phyloP scores from a whole-genome alignment of 1,140 invertebrate species.

The Bathynomus jamesi region DNA sequence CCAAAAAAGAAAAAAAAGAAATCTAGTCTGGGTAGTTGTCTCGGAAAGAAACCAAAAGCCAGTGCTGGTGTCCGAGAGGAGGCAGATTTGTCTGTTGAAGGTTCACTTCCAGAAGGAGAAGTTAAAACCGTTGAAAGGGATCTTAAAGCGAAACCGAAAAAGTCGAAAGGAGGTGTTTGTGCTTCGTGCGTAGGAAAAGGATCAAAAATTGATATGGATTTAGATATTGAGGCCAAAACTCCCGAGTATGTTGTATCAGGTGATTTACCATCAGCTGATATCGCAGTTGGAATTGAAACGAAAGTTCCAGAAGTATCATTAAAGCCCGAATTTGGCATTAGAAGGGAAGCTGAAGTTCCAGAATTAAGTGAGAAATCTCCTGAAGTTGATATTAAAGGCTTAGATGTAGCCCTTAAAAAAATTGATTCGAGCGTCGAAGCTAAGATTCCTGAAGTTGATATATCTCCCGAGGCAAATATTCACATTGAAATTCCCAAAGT shows the following conservation, averaged over 20 bases:
- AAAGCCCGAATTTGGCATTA: slow-evolving; percentile 6
- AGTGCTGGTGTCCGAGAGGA: slow-evolving; percentile 2
- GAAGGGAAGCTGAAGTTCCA: neutral
- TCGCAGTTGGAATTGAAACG: too few species aligned
- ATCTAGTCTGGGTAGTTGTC: too few species aligned
- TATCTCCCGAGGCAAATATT: slow-evolving; percentile 7
- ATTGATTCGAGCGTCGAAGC: too few species aligned
- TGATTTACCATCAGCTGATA: neutral
- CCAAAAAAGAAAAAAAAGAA: neutral
- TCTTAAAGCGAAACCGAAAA: neutral
- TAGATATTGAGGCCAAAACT: neutral
- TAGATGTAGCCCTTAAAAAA: too few species aligned
- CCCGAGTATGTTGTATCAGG: slow-evolving; percentile 1
- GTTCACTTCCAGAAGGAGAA: slow-evolving; percentile 2
- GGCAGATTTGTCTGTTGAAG: neutral
- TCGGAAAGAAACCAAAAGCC: too few species aligned
- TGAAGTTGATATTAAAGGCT: slow-evolving; percentile 7
- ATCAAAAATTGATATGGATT: neutral
- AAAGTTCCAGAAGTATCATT: neutral
- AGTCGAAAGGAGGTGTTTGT: slow-evolving; percentile 6
- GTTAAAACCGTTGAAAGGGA: neutral
- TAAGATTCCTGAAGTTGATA: neutral
- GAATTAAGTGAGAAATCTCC: neutral
- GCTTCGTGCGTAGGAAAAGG: too few species aligned
- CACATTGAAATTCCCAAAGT: slow-evolving; percentile 1